These are phyloP conservation scores for Bucorvus abyssinicus DNA, from an alignment of 2,797 vertebrate genomes.

Conservation along the genomic window DNA sequence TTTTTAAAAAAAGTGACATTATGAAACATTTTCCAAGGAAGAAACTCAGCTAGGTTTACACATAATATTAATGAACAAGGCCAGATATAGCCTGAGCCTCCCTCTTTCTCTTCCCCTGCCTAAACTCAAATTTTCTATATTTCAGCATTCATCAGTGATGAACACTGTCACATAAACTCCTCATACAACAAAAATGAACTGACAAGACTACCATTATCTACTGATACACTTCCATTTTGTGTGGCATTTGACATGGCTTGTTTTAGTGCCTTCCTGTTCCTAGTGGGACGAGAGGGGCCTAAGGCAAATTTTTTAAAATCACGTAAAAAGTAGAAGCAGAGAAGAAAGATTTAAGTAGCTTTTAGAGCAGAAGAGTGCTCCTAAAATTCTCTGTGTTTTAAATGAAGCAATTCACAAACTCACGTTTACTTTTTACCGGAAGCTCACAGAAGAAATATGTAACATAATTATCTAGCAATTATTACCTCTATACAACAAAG, in stretches of 20 bases:
- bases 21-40: not conserved
- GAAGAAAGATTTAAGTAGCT: not conserved
- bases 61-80: not conserved
- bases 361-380: not conserved
- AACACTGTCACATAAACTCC: conserved; percentile 6
- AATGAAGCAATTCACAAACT: not conserved
- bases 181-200: conserved; percentile 5
- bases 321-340: not conserved
- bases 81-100: not conserved
- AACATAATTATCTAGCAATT: not conserved
- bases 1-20: not conserved
- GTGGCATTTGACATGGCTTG: conserved; percentile 6
- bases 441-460: not conserved
- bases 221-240: conserved; percentile 12
- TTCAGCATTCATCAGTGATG: not conserved
- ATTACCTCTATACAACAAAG: not conserved
- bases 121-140: conserved; percentile 23
- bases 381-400: not conserved
- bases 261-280: not conserved
- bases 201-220: conserved; percentile 27
- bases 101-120: not conserved
- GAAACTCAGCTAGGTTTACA: not conserved
- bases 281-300: not conserved
- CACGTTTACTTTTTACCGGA: not conserved
- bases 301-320: not conserved